Percentiles rank a stretch among this genome's conserved stretches.
Evolutionary conservation across 2,888 invertebrate species (phyloP).

Genomic region (Nomada fabriciana): DNA sequence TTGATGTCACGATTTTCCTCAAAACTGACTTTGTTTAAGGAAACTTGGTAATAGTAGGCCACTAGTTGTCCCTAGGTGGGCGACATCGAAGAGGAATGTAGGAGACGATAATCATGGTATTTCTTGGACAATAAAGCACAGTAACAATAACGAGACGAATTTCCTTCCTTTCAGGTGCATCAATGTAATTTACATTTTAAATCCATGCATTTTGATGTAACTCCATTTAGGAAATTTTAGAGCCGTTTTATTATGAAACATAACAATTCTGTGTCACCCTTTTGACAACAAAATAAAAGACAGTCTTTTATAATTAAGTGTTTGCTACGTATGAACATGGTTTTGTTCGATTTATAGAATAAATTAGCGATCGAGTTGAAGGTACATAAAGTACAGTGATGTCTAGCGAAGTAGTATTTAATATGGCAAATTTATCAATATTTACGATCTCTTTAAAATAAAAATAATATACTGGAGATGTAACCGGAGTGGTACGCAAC

Average conservation of each 20-base stretch:
- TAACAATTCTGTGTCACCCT: too few species aligned
- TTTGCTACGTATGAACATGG: too few species aligned
- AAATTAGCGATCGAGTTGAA: too few species aligned
- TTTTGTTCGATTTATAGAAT: too few species aligned
- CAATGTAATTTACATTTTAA: too few species aligned
- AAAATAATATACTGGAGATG: background rate
- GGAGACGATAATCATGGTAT: background rate
- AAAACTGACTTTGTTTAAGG: constrained; percentile 27
- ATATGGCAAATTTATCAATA: background rate
- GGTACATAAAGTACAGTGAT: too few species aligned
- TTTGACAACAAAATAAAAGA: too few species aligned
- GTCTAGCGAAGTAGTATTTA: background rate
- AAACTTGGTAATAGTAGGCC: constrained; percentile 30
- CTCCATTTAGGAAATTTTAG: too few species aligned
- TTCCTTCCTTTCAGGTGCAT: background rate
- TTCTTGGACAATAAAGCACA: background rate
- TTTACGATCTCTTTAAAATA: background rate
- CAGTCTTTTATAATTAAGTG: too few species aligned
- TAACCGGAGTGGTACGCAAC: background rate
- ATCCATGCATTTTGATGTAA: too few species aligned
- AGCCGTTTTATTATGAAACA: too few species aligned
- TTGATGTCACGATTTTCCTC: constrained; percentile 46
- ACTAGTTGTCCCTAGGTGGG: background rate
- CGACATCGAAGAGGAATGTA: constrained; percentile 4
- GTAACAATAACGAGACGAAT: background rate